These are phyloP conservation scores for Aurelia aurita DNA, from an alignment of 30 jellyfish, hydroid and myxozoan genomes.

Conservation along the genomic window DNA sequence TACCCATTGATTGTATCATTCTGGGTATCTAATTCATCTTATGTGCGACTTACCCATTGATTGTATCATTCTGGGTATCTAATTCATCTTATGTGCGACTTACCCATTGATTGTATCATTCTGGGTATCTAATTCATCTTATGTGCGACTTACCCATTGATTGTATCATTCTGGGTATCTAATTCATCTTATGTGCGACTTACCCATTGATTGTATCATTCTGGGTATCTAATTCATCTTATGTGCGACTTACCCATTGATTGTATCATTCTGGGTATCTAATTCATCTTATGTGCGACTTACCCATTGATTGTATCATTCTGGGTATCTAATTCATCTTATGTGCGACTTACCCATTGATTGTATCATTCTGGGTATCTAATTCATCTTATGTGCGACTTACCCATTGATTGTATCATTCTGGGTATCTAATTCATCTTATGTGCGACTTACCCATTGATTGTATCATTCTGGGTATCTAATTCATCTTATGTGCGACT, in stretches of 20 bases:
- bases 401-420: slow-evolving; percentile 42
- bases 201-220: slow-evolving; percentile 42
- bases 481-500: slow-evolving; percentile 27
- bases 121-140: slow-evolving; percentile 36
- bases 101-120: slow-evolving; percentile 42
- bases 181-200: slow-evolving; percentile 27
- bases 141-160: slow-evolving; percentile 9
- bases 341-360: slow-evolving; percentile 9
- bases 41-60: slow-evolving; percentile 9
- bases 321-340: slow-evolving; percentile 36
- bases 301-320: slow-evolving; percentile 42
- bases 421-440: slow-evolving; percentile 36
- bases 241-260: slow-evolving; percentile 9
- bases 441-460: slow-evolving; percentile 9
- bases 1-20: slow-evolving; percentile 42
- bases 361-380: slow-evolving; percentile 25
- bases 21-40: slow-evolving; percentile 36
- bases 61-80: slow-evolving; percentile 25
- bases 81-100: slow-evolving; percentile 27
- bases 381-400: slow-evolving; percentile 27
- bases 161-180: slow-evolving; percentile 25
- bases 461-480: slow-evolving; percentile 25
- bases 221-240: slow-evolving; percentile 36
- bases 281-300: slow-evolving; percentile 27
- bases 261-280: slow-evolving; percentile 25